Percentiles rank a stretch among this genome's conserved stretches.
phyloP scores from a whole-genome alignment of 2,888 invertebrate genomes.

The Agonopterix heracliana region DNA sequence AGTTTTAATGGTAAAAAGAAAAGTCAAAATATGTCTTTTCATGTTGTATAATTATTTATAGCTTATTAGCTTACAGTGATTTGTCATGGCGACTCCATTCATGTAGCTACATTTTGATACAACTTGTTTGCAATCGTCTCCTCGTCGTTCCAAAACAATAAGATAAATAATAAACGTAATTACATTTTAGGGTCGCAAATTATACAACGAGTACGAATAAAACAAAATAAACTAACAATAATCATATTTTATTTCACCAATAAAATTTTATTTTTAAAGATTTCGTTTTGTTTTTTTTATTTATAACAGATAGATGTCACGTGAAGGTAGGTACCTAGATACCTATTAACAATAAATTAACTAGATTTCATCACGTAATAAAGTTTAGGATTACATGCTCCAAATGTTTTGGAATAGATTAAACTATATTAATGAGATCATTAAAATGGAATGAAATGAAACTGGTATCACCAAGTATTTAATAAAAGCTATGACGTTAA shows the following conservation, averaged over 20 bases:
- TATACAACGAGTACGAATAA: conserved; percentile 27
- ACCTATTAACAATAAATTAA: conserved; percentile 29
- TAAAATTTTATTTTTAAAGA: conserved; percentile 3
- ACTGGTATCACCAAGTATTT: conserved; percentile 22
- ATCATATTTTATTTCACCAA: conserved; percentile 17
- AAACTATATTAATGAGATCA: conserved; percentile 39
- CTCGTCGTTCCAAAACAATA: conserved; percentile 18
- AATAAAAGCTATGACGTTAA: conserved; percentile 11
- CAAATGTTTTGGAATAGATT: conserved; percentile 29
- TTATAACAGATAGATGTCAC: not conserved
- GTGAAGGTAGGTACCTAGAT: not conserved
- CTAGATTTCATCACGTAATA: conserved; percentile 41
- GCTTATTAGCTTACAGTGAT: not conserved
- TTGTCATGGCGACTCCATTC: conserved; percentile 4
- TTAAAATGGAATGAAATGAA: conserved; percentile 49
- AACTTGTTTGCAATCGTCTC: conserved; percentile 16
- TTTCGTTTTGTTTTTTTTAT: not conserved
- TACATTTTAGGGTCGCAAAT: conserved; percentile 33
- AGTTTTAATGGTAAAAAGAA: not conserved
- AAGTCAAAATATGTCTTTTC: not conserved
- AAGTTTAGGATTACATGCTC: conserved; percentile 36
- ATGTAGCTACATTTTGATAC: conserved; percentile 1
- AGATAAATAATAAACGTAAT: conserved; percentile 45
- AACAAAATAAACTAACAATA: conserved; percentile 24
- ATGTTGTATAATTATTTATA: too few relatives aligned